Base-by-base conservation (phyloP, 2,113 vertebrate genomes). In the Etheostoma cragini region DNA sequence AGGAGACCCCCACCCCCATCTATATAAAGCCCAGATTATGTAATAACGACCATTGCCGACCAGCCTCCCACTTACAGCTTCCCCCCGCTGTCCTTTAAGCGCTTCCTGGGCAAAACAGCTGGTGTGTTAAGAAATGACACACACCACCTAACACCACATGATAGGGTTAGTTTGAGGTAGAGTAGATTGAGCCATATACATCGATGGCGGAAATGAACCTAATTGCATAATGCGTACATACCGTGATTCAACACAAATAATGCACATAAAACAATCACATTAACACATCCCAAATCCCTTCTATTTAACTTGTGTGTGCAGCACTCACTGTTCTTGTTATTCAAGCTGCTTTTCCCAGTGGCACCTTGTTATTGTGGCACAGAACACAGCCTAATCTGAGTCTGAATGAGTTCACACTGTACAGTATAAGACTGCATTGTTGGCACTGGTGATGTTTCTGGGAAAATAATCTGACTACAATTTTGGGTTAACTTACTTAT, bases 21-120 rank as follows among this genome's bases (percentile, higher is more conserved):
- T 4, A 60, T 72, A 58, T 52, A 6, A 82, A 76, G 82, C 74
- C 72, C 70, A 84, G 78, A 88, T 91, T 88, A 93, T 91, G 82
- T 82, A 88, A 91, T 91, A 86, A 88, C 35, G n/a, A 26, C 64
- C 7, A 26, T 70, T 80, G 77, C 80, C 4, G 17, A 60, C 54
- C 70, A 54, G 24, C 49, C 65, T 57, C 38, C 46, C 35, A 26
- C 33, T 47, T 33, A 15, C 46, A 81, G 46, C 26, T 42, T 12
- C 49, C 4, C 17, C 17, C 57, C 5, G 45, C 53, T 3, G 65
- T 76, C 80, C 70, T 73, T 62, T 58, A n/a, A 70, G 52, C 49
- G 10, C 64, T 61, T 54, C 50, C 24, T 1, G 2, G 24, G 47
- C 15, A 14, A 70, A 86, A 65, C 76, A 71, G 78, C 71, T 77